Conservation (phyloP, 2,888 invertebrate species). For the Spodoptera littoralis region DNA sequence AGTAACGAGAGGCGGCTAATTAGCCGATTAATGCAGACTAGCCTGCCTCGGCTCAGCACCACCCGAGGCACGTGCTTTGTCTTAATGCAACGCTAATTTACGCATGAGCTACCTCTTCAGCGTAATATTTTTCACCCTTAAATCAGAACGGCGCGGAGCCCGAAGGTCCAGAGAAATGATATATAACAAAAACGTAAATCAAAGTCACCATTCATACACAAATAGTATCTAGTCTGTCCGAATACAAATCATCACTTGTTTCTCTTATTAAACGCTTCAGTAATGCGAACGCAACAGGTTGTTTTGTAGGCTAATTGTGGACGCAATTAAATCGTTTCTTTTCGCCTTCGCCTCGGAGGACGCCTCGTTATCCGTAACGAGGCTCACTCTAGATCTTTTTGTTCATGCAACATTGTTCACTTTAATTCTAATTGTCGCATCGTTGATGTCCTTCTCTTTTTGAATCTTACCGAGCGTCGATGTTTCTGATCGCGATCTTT, state of each 20-base stretch:
- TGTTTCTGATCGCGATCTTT: constrained; percentile 49
- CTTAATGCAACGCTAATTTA: constrained; percentile 41
- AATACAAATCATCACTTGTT: constrained; percentile 56
- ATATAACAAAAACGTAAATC: constrained; percentile 11
- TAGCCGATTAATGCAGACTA: constrained; percentile 69
- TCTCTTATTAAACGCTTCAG: constrained; percentile 64
- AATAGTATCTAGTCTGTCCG: constrained; percentile 39
- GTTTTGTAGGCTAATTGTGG: constrained; percentile 81
- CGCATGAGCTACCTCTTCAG: constrained; percentile 17
- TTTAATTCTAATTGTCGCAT: constrained; percentile 67
- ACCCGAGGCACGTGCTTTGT: constrained; percentile 43
- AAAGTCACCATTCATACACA: constrained; percentile 38
- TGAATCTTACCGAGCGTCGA: constrained; percentile 38
- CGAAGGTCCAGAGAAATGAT: constrained; percentile 4
- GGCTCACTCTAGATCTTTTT: constrained; percentile 67
- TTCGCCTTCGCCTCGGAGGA: constrained; percentile 70
- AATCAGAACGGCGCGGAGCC: constrained; percentile 1
- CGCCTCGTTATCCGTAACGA: constrained; percentile 73
- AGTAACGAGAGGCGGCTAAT: constrained; percentile 68
- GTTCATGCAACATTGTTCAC: constrained; percentile 68
- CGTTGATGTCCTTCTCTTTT: constrained; percentile 52
- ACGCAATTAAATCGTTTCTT: constrained; percentile 80
- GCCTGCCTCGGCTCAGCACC: constrained; percentile 46
- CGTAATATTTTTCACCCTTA: constrained; percentile 10
- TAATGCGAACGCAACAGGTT: constrained; percentile 78